phyloP scores from a whole-genome alignment of 2,888 invertebrate genomes.

The Erebia aethiops region DNA sequence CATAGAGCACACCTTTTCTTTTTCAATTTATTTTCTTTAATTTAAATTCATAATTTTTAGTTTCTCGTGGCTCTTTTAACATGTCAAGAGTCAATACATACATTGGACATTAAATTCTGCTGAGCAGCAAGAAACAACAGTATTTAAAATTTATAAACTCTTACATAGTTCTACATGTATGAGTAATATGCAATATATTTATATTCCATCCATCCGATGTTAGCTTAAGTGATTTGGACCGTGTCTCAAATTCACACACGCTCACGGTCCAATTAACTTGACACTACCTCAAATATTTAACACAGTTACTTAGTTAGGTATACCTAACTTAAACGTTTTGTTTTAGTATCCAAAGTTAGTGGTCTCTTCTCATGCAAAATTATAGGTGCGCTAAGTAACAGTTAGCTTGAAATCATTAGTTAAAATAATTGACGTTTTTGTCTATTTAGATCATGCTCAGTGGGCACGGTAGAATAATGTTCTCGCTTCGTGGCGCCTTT shows the following conservation, averaged over 20 bases:
- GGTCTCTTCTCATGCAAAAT: not conserved
- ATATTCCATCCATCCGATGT: too few relatives aligned
- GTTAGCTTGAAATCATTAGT: slow-evolving; percentile 4
- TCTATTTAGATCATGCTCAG: slow-evolving; percentile 15
- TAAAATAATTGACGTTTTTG: slow-evolving; percentile 9
- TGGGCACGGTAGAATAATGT: slow-evolving; percentile 66
- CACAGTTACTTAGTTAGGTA: not conserved
- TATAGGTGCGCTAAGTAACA: not conserved
- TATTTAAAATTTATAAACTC: too few relatives aligned
- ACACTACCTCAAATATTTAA: not conserved
- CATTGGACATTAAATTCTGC: too few relatives aligned
- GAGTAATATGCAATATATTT: too few relatives aligned
- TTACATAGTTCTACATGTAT: too few relatives aligned
- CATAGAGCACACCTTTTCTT: not conserved
- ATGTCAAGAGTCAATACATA: too few relatives aligned
- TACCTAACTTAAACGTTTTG: too few relatives aligned
- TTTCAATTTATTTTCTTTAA: not conserved
- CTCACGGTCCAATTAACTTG: not conserved
- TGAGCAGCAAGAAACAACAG: too few relatives aligned
- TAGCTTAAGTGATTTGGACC: too few relatives aligned
- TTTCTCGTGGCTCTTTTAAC: too few relatives aligned
- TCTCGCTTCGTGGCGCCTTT: slow-evolving; percentile 76
- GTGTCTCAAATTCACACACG: not conserved
- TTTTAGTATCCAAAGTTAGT: too few relatives aligned
- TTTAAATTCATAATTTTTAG: not conserved